phyloP scores from a whole-genome alignment of 2,797 vertebrate species.

The Salarias fasciatus region DNA sequence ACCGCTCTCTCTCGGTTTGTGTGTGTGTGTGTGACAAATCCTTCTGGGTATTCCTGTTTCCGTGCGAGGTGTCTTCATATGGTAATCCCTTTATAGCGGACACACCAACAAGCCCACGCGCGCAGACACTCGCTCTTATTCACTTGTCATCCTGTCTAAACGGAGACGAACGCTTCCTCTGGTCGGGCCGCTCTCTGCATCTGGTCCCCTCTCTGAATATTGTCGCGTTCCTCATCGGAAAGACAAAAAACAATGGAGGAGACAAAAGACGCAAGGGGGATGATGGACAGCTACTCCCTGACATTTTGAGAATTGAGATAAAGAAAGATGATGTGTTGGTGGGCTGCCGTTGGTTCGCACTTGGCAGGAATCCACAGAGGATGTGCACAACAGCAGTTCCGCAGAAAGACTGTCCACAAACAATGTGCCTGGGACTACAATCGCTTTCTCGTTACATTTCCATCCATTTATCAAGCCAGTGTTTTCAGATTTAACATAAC shows the following conservation, averaged over 20 bases:
- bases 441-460: background rate
- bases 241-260: slow-evolving; percentile 35
- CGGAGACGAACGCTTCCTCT: slow-evolving; percentile 52
- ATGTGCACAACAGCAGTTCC: slow-evolving; percentile 3
- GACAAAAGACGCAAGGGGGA: slow-evolving; percentile 41
- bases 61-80: slow-evolving; percentile 56
- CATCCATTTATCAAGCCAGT: slow-evolving; percentile 8
- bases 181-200: slow-evolving; percentile 54
- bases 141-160: slow-evolving; percentile 70
- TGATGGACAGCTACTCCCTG: slow-evolving; percentile 62
- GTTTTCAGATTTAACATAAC: slow-evolving; percentile 4
- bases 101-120: slow-evolving; percentile 46
- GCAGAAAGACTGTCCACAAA: slow-evolving; percentile 1
- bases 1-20: slow-evolving; percentile 19
- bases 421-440: background rate
- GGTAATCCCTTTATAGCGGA: slow-evolving; percentile 58
- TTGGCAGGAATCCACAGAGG: slow-evolving; percentile 22
- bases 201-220: slow-evolving; percentile 53
- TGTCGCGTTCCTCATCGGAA: slow-evolving; percentile 48
- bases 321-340: slow-evolving; percentile 38
- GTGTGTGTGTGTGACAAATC: slow-evolving; percentile 44
- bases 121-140: slow-evolving; percentile 50
- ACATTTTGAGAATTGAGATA: slow-evolving; percentile 48
- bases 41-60: slow-evolving; percentile 59
- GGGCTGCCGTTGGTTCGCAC: slow-evolving; percentile 39